Conservation (phyloP, 2,888 invertebrate species). For the Therioaphis trifolii region DNA sequence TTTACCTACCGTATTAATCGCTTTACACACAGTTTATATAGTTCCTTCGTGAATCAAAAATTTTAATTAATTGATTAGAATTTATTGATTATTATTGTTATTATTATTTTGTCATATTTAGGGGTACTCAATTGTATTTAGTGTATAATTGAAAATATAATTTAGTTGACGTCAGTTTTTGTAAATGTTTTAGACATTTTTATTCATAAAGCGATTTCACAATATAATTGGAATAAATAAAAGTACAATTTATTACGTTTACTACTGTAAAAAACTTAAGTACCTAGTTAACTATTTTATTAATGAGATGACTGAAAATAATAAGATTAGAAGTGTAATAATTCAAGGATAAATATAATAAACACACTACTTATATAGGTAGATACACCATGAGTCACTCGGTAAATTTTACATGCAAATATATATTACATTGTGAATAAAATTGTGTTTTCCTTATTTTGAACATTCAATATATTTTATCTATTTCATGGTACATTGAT, state of each 20-base stretch:
- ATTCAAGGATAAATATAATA: constrained; percentile 45
- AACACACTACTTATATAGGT: not conserved
- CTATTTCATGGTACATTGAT: not conserved
- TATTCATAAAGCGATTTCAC: not conserved
- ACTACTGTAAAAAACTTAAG: constrained; percentile 2
- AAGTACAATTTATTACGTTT: constrained; percentile 35
- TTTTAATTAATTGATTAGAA: too few species aligned
- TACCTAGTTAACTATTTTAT: constrained; percentile 1
- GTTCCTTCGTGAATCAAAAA: too few species aligned
- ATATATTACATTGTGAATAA: constrained; percentile 38
- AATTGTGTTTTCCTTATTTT: constrained; percentile 51
- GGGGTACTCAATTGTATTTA: too few species aligned
- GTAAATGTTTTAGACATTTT: too few species aligned
- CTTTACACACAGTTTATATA: not conserved
- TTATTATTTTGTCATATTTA: too few species aligned
- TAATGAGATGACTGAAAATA: constrained; percentile 11
- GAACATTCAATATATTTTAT: not conserved
- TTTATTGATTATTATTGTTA: too few species aligned
- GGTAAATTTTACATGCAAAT: constrained; percentile 29
- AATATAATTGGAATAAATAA: not conserved
- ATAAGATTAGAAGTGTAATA: constrained; percentile 30
- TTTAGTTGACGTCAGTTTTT: too few species aligned
- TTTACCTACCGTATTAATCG: not conserved
- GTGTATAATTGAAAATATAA: too few species aligned
- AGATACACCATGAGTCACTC: constrained; percentile 2